Evolutionary conservation across 2,113 vertebrate genomes (phyloP), one percentile per base, ranked within the genome.

Genomic region (Australoheros scitulus): DNA sequence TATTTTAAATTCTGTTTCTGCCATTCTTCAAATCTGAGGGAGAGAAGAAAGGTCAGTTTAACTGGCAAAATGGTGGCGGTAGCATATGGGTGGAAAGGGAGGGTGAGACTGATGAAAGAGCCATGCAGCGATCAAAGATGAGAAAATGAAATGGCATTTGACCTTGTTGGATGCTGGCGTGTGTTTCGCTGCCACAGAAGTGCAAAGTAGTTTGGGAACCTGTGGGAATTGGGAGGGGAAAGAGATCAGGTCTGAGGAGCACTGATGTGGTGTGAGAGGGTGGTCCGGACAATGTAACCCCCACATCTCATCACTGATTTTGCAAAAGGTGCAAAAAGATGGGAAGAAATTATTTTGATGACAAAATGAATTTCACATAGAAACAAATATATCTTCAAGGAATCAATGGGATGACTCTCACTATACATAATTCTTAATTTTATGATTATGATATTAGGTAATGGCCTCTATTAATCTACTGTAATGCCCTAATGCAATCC

Each of bases 121-220:
- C 81, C 57, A n/a, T 80, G 80, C 88, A 18, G 64, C 68, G 83
- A 92, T 94, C 91, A 92, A 93, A 95, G 89, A 83, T 55, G 72
- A 92, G 90, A 87, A 94, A 94, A 94, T 91, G 52, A 94, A 94
- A 93, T 92, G 91, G 80, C 88, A 86, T 90, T 92, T 93, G 92
- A 95, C 94, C 93, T 93, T 92, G 92, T 84, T 84, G 83, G 78
- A 85, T 11, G 86, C 58, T 5, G 59, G 80, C 47, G 22, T 82
- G 85, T 74, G 79, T 86, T 86, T 60, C 24, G 59, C 83, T 8
- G 61, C 87, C 81, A 91, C 87, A 86, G 91, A 93, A 93, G 91
- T 92, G 90, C 89, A 91, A 92, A 92, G 88, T 90, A 87, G 89
- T 85, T 90, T 78, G 77, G 70, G 68, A 87, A 90, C 87, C 92